Base-by-base conservation (phyloP, 1,140 invertebrate genomes). In the Solenopsis invicta region DNA sequence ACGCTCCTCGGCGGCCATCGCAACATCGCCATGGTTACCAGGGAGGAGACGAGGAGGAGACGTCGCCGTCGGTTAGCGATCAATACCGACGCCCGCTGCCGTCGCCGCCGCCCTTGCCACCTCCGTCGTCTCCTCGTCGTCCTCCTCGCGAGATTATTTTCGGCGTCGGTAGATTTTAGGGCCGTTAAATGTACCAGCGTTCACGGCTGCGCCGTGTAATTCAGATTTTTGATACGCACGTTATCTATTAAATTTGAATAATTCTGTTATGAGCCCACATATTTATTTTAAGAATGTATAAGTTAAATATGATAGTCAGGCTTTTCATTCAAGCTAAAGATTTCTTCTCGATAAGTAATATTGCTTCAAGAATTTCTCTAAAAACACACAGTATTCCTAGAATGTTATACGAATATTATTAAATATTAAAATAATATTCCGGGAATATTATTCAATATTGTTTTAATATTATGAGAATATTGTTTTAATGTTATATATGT, bases 41-140 rank as follows among this genome's bases (percentile, higher is more conserved):
- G 81, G 37, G 75, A 76, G 41, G 86, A 34, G 72, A 75, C n/a
- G 72, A 77, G 16, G 54, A 76, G 74, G 56, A 78, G 59, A 78
- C 76, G 59, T 66, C 41, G 75, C 24, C 24, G 75, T 34, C 54
- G 69, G 72, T 84, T 81, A 10, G 62, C 78, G 89, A 90, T 93
- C 89, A 89, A 91, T 88, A 86, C 72, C 72, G 84, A 81, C 66
- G 77, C 50, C 13, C 62, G 62, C 29, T 2, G 45, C 56, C 37
- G 37, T 21, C 54, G 18, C 6, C 52, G 52, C 18, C 6, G 29
- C 13, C 61, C 45, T n/a, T 2, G 45, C 56, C 37, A 21, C 37
- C 54, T 5, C 9, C 54, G 54, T 8, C 2, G 18, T 75, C 52
- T 56, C 71, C 12, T 37, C 56, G 41, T 45, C 52, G 72, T 56